Evolutionary conservation across 2,797 vertebrate species (phyloP), one percentile per base, ranked within the genome.

Genomic region (Etheostoma nigrum): DNA sequence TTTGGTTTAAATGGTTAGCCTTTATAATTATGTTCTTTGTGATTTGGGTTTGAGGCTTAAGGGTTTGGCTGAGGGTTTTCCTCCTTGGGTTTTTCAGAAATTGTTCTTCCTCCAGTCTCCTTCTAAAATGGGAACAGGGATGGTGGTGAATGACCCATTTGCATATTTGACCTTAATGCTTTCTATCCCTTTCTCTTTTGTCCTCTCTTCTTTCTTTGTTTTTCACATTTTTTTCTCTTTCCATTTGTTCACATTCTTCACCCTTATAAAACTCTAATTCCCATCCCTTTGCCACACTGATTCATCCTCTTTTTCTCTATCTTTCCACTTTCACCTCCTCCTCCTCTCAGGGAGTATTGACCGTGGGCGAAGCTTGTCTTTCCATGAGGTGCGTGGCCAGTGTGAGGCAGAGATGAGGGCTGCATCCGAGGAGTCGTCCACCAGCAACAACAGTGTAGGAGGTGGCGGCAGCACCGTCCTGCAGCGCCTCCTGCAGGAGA

Each of bases 401-500:
- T 86, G 85, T 25, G 93, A 95, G 88, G 93, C 94, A 93, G 96
- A 97, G 92, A 99, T 99, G 98, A 99, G 98, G 95, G 95, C 96
- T 60, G 95, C 97, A 84, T 95, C 96, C 19, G 98, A 99, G 71
- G 97, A 97, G 86, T 93, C 96, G 47, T 95, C 97, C 84, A 91
- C 72, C 72, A 91, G 88, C 84, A 96, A 94, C 77, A 89, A 74
- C 21, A 86, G 76, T 13, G 83, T 79, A 3, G 86, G 84, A 60
- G 90, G 93, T 0, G 86, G 92, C 0, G 85, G 92, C 64, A 91
- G 95, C 93, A 97, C 96, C 7, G 98, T 99, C 79, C 95, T 99
- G 82, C 98, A 99, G 89, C 97, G 98, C 82, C 96, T 99, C 93
- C 94, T 99, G 86, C 98, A 99, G 94, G 98, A 99, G 94, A 97